Conservation (phyloP, 92 coral and sea anemone species). For the Desmophyllum pertusum region DNA sequence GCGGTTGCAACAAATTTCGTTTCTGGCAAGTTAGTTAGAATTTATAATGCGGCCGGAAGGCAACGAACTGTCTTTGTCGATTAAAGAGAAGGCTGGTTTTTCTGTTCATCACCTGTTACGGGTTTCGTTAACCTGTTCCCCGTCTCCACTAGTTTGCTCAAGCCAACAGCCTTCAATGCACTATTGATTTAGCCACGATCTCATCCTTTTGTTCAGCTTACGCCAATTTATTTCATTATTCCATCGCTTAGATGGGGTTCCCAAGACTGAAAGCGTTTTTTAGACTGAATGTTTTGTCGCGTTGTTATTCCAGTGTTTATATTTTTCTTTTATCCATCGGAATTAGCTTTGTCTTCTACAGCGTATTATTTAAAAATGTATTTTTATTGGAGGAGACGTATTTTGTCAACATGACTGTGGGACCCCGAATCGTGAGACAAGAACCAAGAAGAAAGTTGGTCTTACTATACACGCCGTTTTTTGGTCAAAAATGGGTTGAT, state of each 20-base stretch:
- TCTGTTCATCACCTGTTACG: slow-evolving; percentile 21
- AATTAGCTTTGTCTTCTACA: slow-evolving; percentile 36
- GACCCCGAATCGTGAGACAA: slow-evolving; percentile 17
- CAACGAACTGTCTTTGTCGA: neutral
- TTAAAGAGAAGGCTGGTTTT: neutral
- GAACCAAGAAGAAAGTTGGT: slow-evolving; percentile 49
- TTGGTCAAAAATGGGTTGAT: slow-evolving; percentile 67
- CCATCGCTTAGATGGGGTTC: neutral
- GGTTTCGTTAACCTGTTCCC: slow-evolving; percentile 20
- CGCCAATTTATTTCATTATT: neutral
- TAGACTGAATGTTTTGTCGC: neutral
- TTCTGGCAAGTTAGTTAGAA: neutral
- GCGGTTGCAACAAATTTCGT: neutral
- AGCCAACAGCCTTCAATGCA: neutral
- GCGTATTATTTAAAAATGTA: slow-evolving; percentile 6
- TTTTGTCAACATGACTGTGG: slow-evolving; percentile 30
- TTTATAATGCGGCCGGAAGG: neutral
- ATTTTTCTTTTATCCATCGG: slow-evolving; percentile 14
- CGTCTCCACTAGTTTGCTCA: neutral
- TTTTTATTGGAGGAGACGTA: slow-evolving; percentile 8
- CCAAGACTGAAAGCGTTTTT: neutral
- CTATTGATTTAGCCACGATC: neutral
- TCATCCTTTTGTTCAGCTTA: neutral
- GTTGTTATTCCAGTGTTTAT: neutral
- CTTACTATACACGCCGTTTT: slow-evolving; percentile 68